Conservation (phyloP, 2,888 invertebrate genomes). For the Luperina testacea region DNA sequence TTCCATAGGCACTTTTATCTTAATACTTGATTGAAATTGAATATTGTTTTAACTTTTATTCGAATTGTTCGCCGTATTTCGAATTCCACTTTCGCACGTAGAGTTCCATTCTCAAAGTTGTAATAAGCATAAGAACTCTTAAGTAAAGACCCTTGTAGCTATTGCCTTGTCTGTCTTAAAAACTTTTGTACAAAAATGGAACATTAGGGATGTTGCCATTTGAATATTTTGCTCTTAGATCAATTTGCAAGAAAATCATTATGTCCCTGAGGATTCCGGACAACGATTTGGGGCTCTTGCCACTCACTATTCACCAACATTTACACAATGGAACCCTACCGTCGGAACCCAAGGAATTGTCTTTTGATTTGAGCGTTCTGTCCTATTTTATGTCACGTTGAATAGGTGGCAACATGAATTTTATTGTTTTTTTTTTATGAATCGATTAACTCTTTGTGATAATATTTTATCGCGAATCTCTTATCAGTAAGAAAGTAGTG, state of each 20-base stretch:
- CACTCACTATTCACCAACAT: constrained; percentile 66
- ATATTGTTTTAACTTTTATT: constrained; percentile 34
- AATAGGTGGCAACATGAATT: constrained; percentile 23
- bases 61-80: constrained; percentile 13
- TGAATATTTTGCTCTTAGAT: constrained; percentile 53
- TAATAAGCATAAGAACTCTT: constrained; percentile 51
- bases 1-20: neutral
- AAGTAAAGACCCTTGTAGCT: constrained; percentile 49
- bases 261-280: constrained; percentile 47
- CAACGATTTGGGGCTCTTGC: constrained; percentile 55
- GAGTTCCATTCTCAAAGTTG: constrained; percentile 28
- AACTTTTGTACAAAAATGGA: constrained; percentile 46
- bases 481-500: constrained; percentile 1
- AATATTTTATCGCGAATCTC: constrained; percentile 19
- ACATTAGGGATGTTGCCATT: constrained; percentile 53
- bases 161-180: constrained; percentile 46
- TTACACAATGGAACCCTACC: constrained; percentile 68
- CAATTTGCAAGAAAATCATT: constrained; percentile 56
- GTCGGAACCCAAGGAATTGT: constrained; percentile 56
- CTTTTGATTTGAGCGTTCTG: constrained; percentile 63
- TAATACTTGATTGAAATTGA: neutral
- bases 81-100: constrained; percentile 1
- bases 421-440: constrained; percentile 27
- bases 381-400: constrained; percentile 24
- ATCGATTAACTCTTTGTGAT: constrained; percentile 7